Percentiles rank a stretch among this genome's conserved stretches.
phyloP scores from a whole-genome alignment of 2,888 invertebrate species.

The Sialis lutaria region DNA sequence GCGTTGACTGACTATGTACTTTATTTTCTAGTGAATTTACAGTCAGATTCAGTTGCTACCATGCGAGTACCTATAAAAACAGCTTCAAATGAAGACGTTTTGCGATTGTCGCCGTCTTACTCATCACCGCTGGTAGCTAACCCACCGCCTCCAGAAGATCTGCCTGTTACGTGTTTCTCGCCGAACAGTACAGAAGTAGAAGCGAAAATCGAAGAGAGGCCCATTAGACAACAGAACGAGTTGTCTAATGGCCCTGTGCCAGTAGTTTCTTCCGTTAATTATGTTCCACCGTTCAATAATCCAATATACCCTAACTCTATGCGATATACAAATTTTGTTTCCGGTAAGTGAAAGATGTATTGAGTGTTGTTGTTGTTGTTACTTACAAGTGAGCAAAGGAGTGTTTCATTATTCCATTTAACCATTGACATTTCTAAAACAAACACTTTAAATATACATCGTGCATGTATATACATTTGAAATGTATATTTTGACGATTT shows the following conservation, averaged over 20 bases:
- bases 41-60: too few species aligned
- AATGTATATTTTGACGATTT: too few species aligned
- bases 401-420: too few species aligned
- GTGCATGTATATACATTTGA: too few species aligned
- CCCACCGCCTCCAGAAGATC: neutral
- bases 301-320: conserved; percentile 24
- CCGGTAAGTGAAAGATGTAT: conserved; percentile 12
- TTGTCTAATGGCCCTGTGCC: neutral
- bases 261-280: conserved; percentile 12
- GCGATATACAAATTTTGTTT: conserved; percentile 21
- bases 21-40: too few species aligned
- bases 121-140: neutral
- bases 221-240: neutral
- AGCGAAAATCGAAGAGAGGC: neutral
- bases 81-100: too few species aligned
- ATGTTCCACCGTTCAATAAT: conserved; percentile 27
- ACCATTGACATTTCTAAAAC: too few species aligned
- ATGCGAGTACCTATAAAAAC: too few species aligned
- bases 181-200: neutral
- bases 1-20: too few species aligned
- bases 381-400: too few species aligned
- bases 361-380: too few species aligned
- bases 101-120: neutral
- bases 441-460: too few species aligned
- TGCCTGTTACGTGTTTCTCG: neutral